phyloP scores from a whole-genome alignment of 2,797 vertebrate species.

The Bryconaethiops microstoma region DNA sequence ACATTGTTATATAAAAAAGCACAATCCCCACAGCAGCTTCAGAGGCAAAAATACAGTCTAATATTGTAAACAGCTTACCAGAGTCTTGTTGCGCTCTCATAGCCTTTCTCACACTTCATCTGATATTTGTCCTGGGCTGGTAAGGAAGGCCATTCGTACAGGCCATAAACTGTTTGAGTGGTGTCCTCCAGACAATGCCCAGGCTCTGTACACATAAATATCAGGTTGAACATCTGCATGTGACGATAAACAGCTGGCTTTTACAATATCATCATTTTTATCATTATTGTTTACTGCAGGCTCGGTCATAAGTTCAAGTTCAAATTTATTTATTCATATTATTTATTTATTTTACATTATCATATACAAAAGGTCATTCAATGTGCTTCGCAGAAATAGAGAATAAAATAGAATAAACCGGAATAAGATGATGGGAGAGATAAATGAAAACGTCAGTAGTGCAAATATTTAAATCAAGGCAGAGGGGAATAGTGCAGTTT shows the following conservation, averaged over 20 bases:
- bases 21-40: neutral
- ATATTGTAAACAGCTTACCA: constrained; percentile 70
- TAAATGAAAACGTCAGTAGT: too few relatives aligned
- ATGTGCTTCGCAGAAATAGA: too few relatives aligned
- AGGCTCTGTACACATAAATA: constrained; percentile 64
- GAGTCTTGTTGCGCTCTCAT: constrained; percentile 63
- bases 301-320: neutral
- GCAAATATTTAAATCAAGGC: too few relatives aligned
- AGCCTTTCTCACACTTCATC: constrained; percentile 64
- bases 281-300: neutral
- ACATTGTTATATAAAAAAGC: neutral
- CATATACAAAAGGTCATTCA: too few relatives aligned
- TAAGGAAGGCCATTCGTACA: constrained; percentile 70
- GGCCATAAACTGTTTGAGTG: constrained; percentile 64
- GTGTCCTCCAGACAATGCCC: constrained; percentile 68
- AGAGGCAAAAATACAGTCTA: neutral
- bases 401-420: too few relatives aligned
- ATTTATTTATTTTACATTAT: too few relatives aligned
- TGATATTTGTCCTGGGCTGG: constrained; percentile 62
- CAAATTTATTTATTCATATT: too few relatives aligned
- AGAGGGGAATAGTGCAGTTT: too few relatives aligned
- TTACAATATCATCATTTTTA: neutral
- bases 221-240: neutral
- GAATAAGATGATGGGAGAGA: too few relatives aligned
- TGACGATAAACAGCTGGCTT: neutral